Evolutionary conservation across 2,797 vertebrate genomes (phyloP).

Genomic region (Gallinago stenura): DNA sequence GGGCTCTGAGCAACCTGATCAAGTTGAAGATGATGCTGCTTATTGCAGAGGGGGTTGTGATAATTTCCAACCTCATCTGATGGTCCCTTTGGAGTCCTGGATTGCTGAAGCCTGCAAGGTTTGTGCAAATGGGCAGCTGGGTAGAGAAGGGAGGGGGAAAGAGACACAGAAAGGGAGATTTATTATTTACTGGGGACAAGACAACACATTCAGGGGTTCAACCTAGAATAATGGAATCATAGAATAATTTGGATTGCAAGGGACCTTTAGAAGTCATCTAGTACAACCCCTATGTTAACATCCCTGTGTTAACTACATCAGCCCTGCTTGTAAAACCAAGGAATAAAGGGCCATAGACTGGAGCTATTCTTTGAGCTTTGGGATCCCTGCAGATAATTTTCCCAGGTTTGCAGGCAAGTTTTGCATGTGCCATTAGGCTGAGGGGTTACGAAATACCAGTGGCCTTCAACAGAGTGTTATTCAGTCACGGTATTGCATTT

Average conservation of each 20-base stretch:
- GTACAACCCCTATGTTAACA: background rate
- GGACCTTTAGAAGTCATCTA: background rate
- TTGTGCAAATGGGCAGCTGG: background rate
- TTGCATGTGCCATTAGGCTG: background rate
- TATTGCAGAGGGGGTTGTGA: background rate
- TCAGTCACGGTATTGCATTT: background rate
- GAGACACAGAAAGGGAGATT: background rate
- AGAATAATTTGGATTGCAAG: background rate
- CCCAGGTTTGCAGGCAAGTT: background rate
- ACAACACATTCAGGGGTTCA: background rate
- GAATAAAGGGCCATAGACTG: background rate
- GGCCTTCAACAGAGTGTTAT: background rate
- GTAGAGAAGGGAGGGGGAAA: background rate
- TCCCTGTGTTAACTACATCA: background rate
- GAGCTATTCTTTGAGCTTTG: background rate
- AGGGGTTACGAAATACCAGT: background rate
- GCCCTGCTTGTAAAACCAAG: background rate
- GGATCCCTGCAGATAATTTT: background rate
- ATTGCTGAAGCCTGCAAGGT: background rate
- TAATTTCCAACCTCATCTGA: background rate
- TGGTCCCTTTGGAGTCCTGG: background rate
- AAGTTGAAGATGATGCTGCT: background rate
- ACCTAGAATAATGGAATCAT: background rate
- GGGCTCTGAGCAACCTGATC: background rate
- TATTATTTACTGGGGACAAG: background rate